Conservation (phyloP, 1,140 invertebrate species). For the Chrysopa pallens region DNA sequence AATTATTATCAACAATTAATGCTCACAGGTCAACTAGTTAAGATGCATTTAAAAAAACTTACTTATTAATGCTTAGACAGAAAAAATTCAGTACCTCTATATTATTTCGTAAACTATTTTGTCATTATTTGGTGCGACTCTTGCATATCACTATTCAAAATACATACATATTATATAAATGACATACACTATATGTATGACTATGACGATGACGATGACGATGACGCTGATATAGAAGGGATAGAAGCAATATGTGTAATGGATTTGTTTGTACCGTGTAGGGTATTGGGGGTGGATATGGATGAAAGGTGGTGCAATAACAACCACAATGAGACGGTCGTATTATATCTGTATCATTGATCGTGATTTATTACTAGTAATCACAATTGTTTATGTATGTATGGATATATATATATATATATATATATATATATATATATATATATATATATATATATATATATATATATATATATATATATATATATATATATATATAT, state of each 20-base stretch:
- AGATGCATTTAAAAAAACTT: too few relatives aligned
- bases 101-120: too few relatives aligned
- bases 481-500: too few relatives aligned
- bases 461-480: too few relatives aligned
- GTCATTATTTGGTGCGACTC: not conserved
- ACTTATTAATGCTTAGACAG: too few relatives aligned
- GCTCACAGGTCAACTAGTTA: too few relatives aligned
- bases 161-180: not conserved
- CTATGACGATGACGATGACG: not conserved
- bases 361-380: not conserved
- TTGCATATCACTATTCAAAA: not conserved
- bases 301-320: not conserved
- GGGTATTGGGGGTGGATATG: not conserved
- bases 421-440: too few relatives aligned
- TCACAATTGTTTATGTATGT: conserved; percentile 4
- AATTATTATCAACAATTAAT: too few relatives aligned
- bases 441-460: too few relatives aligned
- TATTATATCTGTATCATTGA: not conserved
- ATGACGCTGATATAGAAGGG: not conserved
- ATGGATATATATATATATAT: conserved; percentile 8
- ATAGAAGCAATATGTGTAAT: conserved; percentile 1
- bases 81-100: too few relatives aligned
- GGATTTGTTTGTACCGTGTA: not conserved
- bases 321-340: not conserved
- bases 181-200: not conserved